Evolutionary conservation across 1,140 invertebrate genomes (phyloP), one percentile per base, ranked within the genome.

Genomic region (Trachymyrmex septentrionalis): DNA sequence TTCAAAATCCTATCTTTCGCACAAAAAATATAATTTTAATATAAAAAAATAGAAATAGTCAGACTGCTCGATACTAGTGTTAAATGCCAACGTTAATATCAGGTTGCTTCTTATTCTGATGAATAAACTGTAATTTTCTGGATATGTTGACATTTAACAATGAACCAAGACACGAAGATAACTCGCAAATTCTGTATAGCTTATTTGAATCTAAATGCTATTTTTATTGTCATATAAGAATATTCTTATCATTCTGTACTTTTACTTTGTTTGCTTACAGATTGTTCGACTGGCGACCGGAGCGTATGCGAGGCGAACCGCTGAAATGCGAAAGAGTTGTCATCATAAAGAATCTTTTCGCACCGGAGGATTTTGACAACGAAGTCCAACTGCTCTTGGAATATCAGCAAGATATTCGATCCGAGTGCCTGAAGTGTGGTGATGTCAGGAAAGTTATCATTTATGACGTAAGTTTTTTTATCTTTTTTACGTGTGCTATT

Each of bases 201-300:
- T 44, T 44, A 44, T 10, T 44, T 44, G 38, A 44, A 44, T 10
- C 1, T 44, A 44, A 44, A 73, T 14, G 6, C 3, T 34, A 72
- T 7, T 72, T 3, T 82, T 19, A n/a, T 38, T 64, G 44, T 30
- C 21, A 6, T 7, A 59, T n/a, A n/a, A n/a, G n/a, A n/a, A n/a
- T 59, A 12, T 61, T 16, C 27, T 50, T 27, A 75, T 75, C 10
- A 48, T 30, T 24, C 16, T 21, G 30, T 61, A 3, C 9, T 10
- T 5, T 53, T 38, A 6, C 53, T 59, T 44, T 67, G 63, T 87
- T 87, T 84, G 84, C 14, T 93, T 95, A 30, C 89, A 98, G 97
- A 93, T 95, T 99, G 53, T 99, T 99, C 93, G 98, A 99, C 93
- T 99, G 99, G 99, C 96, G 98, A 90, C 99, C 99, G 3, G 99